Percentiles rank a stretch among this genome's conserved stretches.
Evolutionary conservation across 1,140 invertebrate genomes (phyloP).

Genomic region (Berghia stephanieae): DNA sequence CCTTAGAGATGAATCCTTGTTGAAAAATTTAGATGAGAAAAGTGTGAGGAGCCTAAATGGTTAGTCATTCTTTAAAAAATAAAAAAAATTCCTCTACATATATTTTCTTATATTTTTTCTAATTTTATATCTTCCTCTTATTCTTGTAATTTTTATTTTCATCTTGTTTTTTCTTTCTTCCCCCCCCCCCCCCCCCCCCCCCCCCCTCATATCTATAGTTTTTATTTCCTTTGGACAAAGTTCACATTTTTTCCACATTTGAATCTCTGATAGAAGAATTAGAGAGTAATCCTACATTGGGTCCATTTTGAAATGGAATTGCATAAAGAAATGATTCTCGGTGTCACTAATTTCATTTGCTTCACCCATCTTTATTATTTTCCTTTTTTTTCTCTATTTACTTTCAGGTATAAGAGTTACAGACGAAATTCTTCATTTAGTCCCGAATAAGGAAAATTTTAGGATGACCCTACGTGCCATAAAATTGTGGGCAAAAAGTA

Average conservation of each 20-base stretch:
- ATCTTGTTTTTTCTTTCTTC: conserved; percentile 7
- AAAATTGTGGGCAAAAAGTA: conserved; percentile 99
- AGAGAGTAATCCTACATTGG: no score
- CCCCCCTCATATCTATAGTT: no score
- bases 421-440: conserved; percentile 94
- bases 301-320: no score
- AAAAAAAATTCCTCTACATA: neutral
- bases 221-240: no score
- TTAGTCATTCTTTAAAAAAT: conserved; percentile 39
- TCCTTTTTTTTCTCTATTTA: conserved; percentile 1
- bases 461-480: conserved; percentile 91
- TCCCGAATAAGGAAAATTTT: conserved; percentile 96
- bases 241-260: no score
- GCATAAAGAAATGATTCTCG: no score
- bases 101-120: conserved; percentile 14
- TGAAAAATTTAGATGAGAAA: conserved; percentile 96
- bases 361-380: no score
- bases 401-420: conserved; percentile 88
- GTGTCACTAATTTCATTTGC: no score
- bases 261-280: no score
- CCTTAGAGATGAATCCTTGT: conserved; percentile 86
- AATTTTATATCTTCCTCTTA: no score
- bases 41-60: conserved; percentile 96
- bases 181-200: no score
- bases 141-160: no score